Conservation (phyloP, 1,140 invertebrate species). For the Leucophenga varia region DNA sequence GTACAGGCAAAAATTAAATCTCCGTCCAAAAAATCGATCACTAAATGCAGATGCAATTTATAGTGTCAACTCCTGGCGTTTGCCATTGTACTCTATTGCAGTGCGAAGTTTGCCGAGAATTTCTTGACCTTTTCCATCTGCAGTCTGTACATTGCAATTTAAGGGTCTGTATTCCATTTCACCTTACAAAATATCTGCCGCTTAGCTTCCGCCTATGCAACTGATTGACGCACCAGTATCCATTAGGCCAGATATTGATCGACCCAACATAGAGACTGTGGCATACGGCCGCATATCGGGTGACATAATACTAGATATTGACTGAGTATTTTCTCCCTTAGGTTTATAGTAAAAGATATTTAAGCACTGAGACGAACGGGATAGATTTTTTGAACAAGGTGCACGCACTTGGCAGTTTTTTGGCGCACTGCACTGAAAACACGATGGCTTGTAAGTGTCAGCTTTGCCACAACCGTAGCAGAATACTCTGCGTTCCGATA, state of each 20-base stretch:
- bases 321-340: too few species aligned
- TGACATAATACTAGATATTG: too few species aligned
- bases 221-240: not conserved
- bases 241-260: not conserved
- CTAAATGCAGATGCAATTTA: too few species aligned
- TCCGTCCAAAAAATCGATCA: too few species aligned
- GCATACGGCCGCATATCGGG: too few species aligned
- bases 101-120: not conserved
- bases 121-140: not conserved
- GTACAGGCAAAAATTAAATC: too few species aligned
- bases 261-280: conserved; percentile 1
- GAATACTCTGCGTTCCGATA: not conserved
- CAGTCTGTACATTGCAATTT: not conserved
- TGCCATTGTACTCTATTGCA: not conserved
- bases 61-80: too few species aligned
- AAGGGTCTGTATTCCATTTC: not conserved
- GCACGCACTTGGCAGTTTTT: not conserved
- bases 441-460: not conserved
- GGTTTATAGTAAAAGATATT: too few species aligned
- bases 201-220: not conserved
- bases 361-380: too few species aligned
- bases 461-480: not conserved
- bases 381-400: not conserved
- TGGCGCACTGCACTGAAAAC: not conserved
- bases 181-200: not conserved